Evolutionary conservation across 2,797 vertebrate species (phyloP).

Genomic region (Sciurus vulgaris): DNA sequence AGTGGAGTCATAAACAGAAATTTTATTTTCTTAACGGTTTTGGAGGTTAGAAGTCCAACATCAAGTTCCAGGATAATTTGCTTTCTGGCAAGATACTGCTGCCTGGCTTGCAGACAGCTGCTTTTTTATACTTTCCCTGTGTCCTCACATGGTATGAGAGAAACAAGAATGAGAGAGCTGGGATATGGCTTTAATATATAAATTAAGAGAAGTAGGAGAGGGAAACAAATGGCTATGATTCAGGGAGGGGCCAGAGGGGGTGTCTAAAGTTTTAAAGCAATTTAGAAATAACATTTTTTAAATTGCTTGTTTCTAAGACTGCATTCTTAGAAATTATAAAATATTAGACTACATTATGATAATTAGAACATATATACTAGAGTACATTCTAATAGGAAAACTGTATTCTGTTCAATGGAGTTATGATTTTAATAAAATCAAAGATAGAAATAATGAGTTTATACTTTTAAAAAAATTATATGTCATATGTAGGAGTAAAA

Average conservation of each 20-base stretch:
- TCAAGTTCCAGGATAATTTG: too few relatives aligned
- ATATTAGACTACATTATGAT: neutral
- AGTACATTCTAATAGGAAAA: neutral
- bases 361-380: neutral
- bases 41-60: too few relatives aligned
- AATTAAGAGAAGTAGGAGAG: neutral
- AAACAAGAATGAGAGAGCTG: neutral
- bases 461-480: neutral
- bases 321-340: neutral
- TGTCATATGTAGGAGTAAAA: neutral
- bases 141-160: neutral
- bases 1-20: too few relatives aligned
- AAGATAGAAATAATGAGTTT: neutral
- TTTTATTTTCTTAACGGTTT: too few relatives aligned
- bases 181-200: neutral
- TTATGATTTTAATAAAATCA: neutral
- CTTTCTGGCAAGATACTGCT: too few relatives aligned
- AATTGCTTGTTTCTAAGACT: neutral
- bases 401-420: neutral
- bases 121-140: too few relatives aligned
- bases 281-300: constrained; percentile 13
- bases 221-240: neutral
- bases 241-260: neutral
- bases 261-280: neutral
- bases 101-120: too few relatives aligned